Base-by-base conservation (phyloP, 2,113 vertebrate species). In the Rattus rattus region DNA sequence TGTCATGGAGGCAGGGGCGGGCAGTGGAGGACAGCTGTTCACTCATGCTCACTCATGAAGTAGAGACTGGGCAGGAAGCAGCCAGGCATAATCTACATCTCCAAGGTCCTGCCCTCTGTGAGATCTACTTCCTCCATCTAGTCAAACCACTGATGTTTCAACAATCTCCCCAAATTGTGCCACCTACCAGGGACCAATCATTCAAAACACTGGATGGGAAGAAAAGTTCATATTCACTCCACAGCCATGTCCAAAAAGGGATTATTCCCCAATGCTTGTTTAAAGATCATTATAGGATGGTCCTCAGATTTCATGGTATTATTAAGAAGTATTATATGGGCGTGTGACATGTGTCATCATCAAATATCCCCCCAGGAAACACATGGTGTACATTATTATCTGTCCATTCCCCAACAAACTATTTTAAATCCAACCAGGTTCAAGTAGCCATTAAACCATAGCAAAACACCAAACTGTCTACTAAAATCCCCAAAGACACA, bases 401-500 rank as follows among this genome's bases (percentile, higher is more conserved):
- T 75, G 2, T 85, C 17, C 11, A 16, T 36, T 26, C 24, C 75
- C 94, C 8, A 12, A 72, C 3, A 59, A 52, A 80, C 5, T 72
- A 30, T 63, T 92, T 96, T 90, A 69, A 43, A 17, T 54, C 75
- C 79, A 43, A 65, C 20, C 83, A 84, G 61, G 87, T 75, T 91
- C 47, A 93, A 49, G 39, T 3, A 80, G 36, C 26, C 20, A 33
- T 52, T 52, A 92, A 90, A 67, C 54, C 2, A 86, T 1, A 86
- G 20, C 11, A 47, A 65, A 94, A 91, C 33, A 72, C 22, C 56
- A 85, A 76, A 85, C 12, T 36, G n/a, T 56, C 24, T 49, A 61
- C 33, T n/a, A 65, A 63, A 87, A 80, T 33, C 76, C 24, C 63
- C 4, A 81, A 59, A 88, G 43, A 52, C 17, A 43, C 4, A 30